These are phyloP conservation scores for Bradypus variegatus DNA, from an alignment of 2,797 vertebrate genomes.

Conservation along the genomic window DNA sequence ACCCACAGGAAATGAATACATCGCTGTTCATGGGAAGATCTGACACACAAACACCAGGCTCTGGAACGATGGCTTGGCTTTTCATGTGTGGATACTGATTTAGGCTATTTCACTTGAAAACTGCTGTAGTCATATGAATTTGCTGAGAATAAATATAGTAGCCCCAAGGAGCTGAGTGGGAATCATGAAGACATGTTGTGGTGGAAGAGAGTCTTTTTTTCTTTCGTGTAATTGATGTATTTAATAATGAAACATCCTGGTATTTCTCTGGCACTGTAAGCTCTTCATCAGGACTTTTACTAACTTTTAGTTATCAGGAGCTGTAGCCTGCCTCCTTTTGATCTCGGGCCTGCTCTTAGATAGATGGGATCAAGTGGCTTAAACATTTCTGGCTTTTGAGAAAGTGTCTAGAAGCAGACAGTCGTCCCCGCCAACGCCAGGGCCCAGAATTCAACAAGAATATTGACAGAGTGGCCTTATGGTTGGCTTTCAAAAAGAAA, in stretches of 20 bases:
- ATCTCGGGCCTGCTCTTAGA: background rate
- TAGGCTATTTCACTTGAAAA: background rate
- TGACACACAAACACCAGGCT: background rate
- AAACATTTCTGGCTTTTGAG: background rate
- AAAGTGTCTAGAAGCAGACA: background rate
- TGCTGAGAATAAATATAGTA: background rate
- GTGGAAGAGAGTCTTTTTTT: background rate
- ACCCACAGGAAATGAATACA: background rate
- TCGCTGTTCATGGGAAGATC: background rate
- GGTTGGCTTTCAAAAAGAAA: background rate
- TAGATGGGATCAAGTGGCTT: background rate
- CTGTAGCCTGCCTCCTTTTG: background rate
- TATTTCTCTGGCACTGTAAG: background rate
- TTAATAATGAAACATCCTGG: background rate
- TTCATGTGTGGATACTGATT: background rate
- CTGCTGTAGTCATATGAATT: background rate
- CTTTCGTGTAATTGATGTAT: background rate
- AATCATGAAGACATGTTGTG: background rate
- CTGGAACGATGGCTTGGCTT: background rate
- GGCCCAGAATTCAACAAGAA: background rate
- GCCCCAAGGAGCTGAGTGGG: background rate
- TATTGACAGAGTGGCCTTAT: background rate
- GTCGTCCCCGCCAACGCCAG: background rate
- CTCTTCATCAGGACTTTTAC: background rate
- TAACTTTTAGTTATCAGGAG: background rate